Conservation (phyloP, 2,797 vertebrate species). For the Peromyscus aztecus region DNA sequence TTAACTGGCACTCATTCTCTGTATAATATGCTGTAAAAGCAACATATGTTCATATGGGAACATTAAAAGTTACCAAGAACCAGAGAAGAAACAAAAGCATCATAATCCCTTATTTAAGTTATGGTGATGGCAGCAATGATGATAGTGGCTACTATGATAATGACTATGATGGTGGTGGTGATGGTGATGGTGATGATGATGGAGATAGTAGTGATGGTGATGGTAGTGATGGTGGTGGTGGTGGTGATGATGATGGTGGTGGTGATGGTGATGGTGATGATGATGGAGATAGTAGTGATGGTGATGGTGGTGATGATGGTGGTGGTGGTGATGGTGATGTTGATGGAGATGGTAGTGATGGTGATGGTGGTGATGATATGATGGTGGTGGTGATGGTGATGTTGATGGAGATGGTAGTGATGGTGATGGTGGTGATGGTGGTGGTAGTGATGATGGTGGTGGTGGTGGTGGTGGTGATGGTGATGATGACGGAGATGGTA, state of each 20-base stretch:
- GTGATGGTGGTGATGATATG: too few relatives aligned
- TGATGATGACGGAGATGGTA: too few relatives aligned
- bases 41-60: accelerated
- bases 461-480: too few relatives aligned
- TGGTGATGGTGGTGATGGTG: too few relatives aligned
- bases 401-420: too few relatives aligned
- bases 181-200: too few relatives aligned
- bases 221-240: accelerated
- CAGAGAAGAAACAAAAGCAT: neutral
- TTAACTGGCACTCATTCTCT: neutral
- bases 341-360: too few relatives aligned
- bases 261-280: neutral
- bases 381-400: too few relatives aligned
- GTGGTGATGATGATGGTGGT: neutral
- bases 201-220: too few relatives aligned
- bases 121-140: neutral
- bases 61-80: neutral
- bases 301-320: too few relatives aligned
- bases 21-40: neutral
- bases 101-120: neutral
- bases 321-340: too few relatives aligned
- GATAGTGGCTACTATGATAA: neutral
- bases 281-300: neutral
- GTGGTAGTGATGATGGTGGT: too few relatives aligned
- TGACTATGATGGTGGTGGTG: neutral